A percentile compares a stretch with the other conserved stretches of the same genome.
Evolutionary conservation across 2,888 invertebrate species (phyloP).

Genomic region (Griposia aprilina): DNA sequence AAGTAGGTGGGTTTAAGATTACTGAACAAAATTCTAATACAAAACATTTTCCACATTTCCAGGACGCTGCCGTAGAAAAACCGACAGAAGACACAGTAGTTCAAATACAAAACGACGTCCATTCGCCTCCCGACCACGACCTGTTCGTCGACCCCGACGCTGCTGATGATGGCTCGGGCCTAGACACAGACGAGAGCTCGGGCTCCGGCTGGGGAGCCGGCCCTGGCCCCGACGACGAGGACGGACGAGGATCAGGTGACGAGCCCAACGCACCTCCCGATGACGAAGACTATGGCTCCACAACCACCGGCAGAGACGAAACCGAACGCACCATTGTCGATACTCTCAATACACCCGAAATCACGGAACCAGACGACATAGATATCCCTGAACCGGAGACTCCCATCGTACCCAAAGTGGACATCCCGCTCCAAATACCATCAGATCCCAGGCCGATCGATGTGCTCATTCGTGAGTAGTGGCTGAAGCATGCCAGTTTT

Average conservation of each 20-base stretch:
- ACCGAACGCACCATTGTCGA: slow-evolving; percentile 56
- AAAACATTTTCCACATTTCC: slow-evolving; percentile 71
- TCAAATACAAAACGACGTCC: slow-evolving; percentile 84
- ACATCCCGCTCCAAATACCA: slow-evolving; percentile 76
- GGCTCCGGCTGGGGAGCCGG: slow-evolving; percentile 95
- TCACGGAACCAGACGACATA: slow-evolving; percentile 58
- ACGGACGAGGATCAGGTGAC: slow-evolving; percentile 88
- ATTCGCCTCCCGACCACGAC: slow-evolving; percentile 89
- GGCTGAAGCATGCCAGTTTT: slow-evolving; percentile 89
- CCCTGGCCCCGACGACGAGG: slow-evolving; percentile 95
- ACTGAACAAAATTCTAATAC: slow-evolving; percentile 9
- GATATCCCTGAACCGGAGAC: slow-evolving; percentile 62
- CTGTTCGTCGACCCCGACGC: slow-evolving; percentile 93
- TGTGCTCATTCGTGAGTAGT: slow-evolving; percentile 89
- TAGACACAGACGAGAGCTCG: slow-evolving; percentile 95
- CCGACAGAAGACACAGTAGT: slow-evolving; percentile 79
- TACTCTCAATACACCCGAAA: slow-evolving; percentile 51
- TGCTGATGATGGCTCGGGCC: slow-evolving; percentile 92
- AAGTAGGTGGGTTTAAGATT: not conserved
- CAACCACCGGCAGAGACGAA: slow-evolving; percentile 67
- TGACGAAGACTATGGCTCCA: slow-evolving; percentile 86
- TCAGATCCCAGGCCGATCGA: slow-evolving; percentile 76
- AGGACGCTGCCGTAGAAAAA: slow-evolving; percentile 82
- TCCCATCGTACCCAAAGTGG: slow-evolving; percentile 67
- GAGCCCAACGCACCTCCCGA: slow-evolving; percentile 78